These are phyloP conservation scores for Ips nitidus DNA, from an alignment of 1,140 invertebrate species.

Conservation along the genomic window DNA sequence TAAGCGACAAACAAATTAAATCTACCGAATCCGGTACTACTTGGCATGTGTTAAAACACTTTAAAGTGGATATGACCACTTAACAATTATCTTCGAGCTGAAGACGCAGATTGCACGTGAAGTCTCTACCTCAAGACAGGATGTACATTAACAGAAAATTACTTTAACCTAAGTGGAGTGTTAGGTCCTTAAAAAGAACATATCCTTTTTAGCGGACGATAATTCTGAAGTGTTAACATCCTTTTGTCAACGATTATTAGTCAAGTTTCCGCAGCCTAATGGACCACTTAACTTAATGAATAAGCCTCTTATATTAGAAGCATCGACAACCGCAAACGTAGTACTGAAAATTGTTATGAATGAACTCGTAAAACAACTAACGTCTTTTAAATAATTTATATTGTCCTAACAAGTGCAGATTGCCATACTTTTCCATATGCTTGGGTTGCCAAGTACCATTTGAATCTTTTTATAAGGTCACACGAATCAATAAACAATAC, in stretches of 20 bases:
- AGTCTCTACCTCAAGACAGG: slow-evolving; percentile 9
- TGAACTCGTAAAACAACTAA: no score
- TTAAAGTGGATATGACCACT: slow-evolving; percentile 17
- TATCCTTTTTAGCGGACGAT: slow-evolving; percentile 20
- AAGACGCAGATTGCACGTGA: slow-evolving; percentile 17
- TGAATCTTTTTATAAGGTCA: no score
- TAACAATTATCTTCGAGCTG: slow-evolving; percentile 9
- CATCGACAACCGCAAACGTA: neutral
- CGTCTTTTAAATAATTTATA: no score
- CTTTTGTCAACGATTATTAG: slow-evolving; percentile 25
- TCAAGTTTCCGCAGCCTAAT: slow-evolving; percentile 5
- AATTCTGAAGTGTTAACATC: slow-evolving; percentile 22
- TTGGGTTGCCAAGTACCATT: no score
- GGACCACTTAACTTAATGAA: slow-evolving; percentile 19
- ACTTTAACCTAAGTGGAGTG: slow-evolving; percentile 21
- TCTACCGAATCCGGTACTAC: slow-evolving; percentile 10
- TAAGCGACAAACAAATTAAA: slow-evolving; percentile 7
- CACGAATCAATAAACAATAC: no score
- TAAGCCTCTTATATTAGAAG: neutral
- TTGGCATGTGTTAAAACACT: slow-evolving; percentile 18
- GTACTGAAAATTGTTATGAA: no score
- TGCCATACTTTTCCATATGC: no score
- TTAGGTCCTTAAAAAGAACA: slow-evolving; percentile 23
- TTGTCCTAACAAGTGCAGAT: no score
- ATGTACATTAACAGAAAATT: slow-evolving; percentile 26